Evolutionary conservation across 1,140 invertebrate species (phyloP), one percentile per base, ranked within the genome.

Genomic region (Platyura marginata): DNA sequence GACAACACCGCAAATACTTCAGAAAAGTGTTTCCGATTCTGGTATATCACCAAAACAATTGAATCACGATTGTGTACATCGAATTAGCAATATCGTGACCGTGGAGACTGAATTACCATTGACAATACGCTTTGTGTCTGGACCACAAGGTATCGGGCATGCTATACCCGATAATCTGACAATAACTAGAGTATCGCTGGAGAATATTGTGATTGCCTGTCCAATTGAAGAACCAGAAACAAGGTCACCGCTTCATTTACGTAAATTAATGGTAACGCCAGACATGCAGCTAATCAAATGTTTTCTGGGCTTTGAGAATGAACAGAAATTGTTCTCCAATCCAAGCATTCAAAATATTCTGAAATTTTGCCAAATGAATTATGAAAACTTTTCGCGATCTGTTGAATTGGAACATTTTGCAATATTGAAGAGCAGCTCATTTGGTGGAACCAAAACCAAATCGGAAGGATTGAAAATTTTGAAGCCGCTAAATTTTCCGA

Each of bases 331-430:
- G 69, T 65, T 71, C 50, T 64, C 70, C 45, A 71, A 70, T 52
- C 60, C 66, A 9, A 68, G 68, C 50, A 67, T 72, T 37, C 70
- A 72, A 49, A 72, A 70, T 59, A 68, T 70, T 57, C 62, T 72
- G 44, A 70, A 68, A 56, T 72, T 70, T 57, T 72, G 70, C 61
- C 70, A 72, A 61, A 62, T 71, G 21, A 71, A 72, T 59, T 49
- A 58, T 45, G 62, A 64, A 47, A 50, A 56, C 39, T 60, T 57
- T 42, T 37, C 54, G 3, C 56, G 57, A 42, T 46, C 54, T 39
- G 51, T 58, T 18, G 56, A 61, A 50, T 62, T 48, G 51, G 68
- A 58, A 46, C 53, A 52, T 52, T 49, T 59, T 43, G 49, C 45
- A 19, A 44, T 20, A n/a, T 13, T 21, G 61, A 61, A 56, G 54